Evolutionary conservation across 1,140 invertebrate genomes (phyloP), one percentile per base, ranked within the genome.

Genomic region (Scaptomyza pallida): DNA sequence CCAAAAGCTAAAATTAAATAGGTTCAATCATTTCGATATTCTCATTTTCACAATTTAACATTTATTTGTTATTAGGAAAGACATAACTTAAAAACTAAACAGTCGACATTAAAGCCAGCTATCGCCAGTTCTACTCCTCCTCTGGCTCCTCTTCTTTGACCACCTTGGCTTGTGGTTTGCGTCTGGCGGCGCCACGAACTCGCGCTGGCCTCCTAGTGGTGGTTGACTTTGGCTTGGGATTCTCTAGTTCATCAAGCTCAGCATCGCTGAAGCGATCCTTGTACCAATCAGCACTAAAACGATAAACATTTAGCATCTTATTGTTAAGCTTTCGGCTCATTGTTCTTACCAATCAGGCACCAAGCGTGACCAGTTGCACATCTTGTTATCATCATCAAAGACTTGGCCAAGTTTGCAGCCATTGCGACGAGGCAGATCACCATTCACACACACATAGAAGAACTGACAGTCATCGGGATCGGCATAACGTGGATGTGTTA

Each of bases 401-500:
- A 96, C 97, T 89, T 97, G 96, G n/a, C 97, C 97, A 23, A 96
- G 92, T 90, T 96, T 96, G 92, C 97, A 98, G 0, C 97, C 97
- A 64, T 95, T 96, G 17, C 96, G 93, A 45, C 97, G 93, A 0
- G 97, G 97, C 15, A 94, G 93, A 78, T 96, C 94, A 0, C 96
- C 96, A 78, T 97, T 97, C 48, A 98, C 95, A 90, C 97, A 98
- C 1, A 98, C 96, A 91, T 97, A 98, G 92, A 98, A 98, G 92
- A 94, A 97, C 90, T 97, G 96, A 75, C 97, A 98, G 88, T 98
- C 97, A 40, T 96, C 95, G n/a, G 95, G 94, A 90, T 97, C 96
- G 1, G 96, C 94, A 83, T 97, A 97, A 0, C 97, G 93, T 0
- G 97, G 96, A 92, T 98, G 96, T 1, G 95, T 95, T 1, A 94